Evolutionary conservation across 2,888 invertebrate genomes (phyloP), one percentile per base, ranked within the genome.

Genomic region (Nineta flava): DNA sequence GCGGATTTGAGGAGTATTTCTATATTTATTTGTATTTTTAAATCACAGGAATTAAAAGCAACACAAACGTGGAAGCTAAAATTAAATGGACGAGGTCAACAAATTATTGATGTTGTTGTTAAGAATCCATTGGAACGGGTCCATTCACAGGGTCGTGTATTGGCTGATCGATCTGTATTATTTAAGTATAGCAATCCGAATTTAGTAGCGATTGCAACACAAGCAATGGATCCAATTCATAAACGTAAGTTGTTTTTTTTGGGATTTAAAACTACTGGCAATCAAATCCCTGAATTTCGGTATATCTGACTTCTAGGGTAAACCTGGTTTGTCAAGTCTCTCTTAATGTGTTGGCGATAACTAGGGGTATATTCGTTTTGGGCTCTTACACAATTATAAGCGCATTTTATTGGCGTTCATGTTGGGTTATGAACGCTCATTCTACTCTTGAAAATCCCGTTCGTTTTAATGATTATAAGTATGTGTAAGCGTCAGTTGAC

Each of bases 141-240:
- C 13, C 95, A 96, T 67, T 94, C 95, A 1, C 92, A 94, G 63
- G 99, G 97, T 19, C 78, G 93, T 55, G 96, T 96, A 47, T 72
- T 97, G 56, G 86, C 87, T 34, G 97, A 99, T 72, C 78, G 99
- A 54, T 91, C 91, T 58, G 99, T 99, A 49, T 78, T 97, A 35
- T 99, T 99, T 73, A 99, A 99, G 69, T 97, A 99, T 67, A 78
- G 90, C 57, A 99, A 99, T 74, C 99, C 99, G 26, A 99, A 99
- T 71, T 73, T 99, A 55, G 81, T 95, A 53, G 88, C 90, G 12
- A 75, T 95, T 53, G 76, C 87, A 21, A 85, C 90, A 0, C 77
- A 87, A 61, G 82, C 83, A 31, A 74, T 78, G 13, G 87, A 90
- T 61, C 74, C 75, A 9, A 64, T 79, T 48, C 82, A 87, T 57